Conservation (phyloP, 2,797 vertebrate genomes). For the Vipera ursinii region DNA sequence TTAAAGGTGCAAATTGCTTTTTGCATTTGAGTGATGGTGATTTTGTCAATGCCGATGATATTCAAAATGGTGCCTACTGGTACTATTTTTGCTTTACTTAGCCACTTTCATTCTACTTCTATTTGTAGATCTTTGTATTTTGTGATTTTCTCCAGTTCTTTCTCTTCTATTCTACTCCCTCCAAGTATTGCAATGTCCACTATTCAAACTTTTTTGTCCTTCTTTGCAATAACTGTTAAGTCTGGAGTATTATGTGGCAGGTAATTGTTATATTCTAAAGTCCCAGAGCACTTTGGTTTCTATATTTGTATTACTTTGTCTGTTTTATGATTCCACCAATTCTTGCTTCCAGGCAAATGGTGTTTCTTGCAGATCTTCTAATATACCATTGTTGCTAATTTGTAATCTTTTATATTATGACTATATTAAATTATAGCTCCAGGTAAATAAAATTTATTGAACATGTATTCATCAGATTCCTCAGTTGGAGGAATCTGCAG, state of each 20-base stretch:
- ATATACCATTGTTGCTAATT: neutral
- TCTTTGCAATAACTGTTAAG: neutral
- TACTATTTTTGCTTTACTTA: neutral
- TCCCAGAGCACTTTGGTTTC: neutral
- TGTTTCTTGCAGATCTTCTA: neutral
- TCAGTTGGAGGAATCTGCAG: neutral
- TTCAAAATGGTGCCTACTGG: neutral
- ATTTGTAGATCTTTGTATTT: neutral
- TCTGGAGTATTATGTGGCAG: neutral
- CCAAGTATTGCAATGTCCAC: neutral
- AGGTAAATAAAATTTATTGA: neutral
- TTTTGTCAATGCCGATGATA: neutral
- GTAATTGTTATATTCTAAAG: neutral
- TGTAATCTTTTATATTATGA: neutral
- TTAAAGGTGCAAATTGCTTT: neutral
- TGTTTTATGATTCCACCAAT: neutral
- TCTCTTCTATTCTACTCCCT: too few relatives aligned
- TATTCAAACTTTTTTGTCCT: neutral
- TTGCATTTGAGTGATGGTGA: neutral
- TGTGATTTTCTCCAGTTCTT: neutral
- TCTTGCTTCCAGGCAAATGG: neutral
- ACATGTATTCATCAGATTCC: neutral
- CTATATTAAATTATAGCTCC: neutral
- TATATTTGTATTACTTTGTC: neutral
- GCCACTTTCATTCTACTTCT: neutral